A percentile compares a stretch with the other conserved stretches of the same genome.
These are phyloP conservation scores for Diaperis boleti DNA, from an alignment of 2,888 invertebrate species.

Conservation along the genomic window DNA sequence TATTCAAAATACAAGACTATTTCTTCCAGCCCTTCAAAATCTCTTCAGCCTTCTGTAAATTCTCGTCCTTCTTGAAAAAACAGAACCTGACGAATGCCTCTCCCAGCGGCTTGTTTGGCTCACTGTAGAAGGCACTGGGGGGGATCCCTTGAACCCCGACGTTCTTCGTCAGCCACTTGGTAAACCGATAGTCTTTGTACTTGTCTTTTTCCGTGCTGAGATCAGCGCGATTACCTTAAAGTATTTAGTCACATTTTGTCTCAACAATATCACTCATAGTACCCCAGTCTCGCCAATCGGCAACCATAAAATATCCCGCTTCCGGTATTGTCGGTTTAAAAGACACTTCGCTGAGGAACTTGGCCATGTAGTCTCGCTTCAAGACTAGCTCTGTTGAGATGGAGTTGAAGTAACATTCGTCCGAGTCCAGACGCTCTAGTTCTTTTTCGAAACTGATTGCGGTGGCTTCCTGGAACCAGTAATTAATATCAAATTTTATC, in stretches of 20 bases:
- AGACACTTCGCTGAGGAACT: slow-evolving; percentile 81
- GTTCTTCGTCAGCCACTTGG: slow-evolving; percentile 95
- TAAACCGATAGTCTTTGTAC: slow-evolving; percentile 90
- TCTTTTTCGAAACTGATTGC: slow-evolving; percentile 92
- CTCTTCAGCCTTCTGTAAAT: slow-evolving; percentile 74
- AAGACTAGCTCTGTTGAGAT: slow-evolving; percentile 79
- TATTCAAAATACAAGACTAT: neutral
- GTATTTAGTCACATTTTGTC: slow-evolving; percentile 33
- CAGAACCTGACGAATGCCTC: slow-evolving; percentile 93
- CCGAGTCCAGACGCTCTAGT: slow-evolving; percentile 74
- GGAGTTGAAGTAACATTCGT: slow-evolving; percentile 86
- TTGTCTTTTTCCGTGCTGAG: slow-evolving; percentile 78
- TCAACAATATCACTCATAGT: neutral
- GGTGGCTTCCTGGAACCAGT: slow-evolving; percentile 80
- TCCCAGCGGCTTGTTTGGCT: slow-evolving; percentile 81
- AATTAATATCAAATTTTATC: neutral
- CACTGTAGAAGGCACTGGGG: slow-evolving; percentile 92
- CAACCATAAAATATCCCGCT: slow-evolving; percentile 97
- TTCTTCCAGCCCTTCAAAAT: slow-evolving; percentile 73
- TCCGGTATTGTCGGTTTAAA: slow-evolving; percentile 94
- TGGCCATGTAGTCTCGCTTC: slow-evolving; percentile 85
- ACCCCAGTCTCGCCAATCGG: slow-evolving; percentile 79
- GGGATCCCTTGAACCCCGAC: slow-evolving; percentile 95
- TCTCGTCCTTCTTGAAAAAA: slow-evolving; percentile 91
- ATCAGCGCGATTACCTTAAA: slow-evolving; percentile 75